Conservation (phyloP, 1,140 invertebrate genomes). For the Drosophila prosaltans region DNA sequence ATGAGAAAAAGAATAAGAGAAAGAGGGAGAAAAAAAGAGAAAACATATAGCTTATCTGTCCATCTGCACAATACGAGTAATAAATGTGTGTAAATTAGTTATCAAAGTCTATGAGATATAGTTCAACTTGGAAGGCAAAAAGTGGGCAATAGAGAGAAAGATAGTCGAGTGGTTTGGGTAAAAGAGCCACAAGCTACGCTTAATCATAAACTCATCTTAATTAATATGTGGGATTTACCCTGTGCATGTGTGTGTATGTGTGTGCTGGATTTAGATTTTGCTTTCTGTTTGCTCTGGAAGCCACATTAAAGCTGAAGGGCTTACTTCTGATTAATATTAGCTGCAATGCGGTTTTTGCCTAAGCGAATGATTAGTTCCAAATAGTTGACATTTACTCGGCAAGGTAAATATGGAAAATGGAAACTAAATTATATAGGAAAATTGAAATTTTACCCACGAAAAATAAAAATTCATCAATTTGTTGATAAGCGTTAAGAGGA, state of each 20-base stretch:
- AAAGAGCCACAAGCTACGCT: constrained; percentile 38
- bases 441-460: neutral
- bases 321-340: constrained; percentile 52
- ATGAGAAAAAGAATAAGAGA: neutral
- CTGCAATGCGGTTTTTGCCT: constrained; percentile 16
- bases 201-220: constrained; percentile 75
- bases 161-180: too few species aligned
- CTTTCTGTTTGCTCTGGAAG: constrained; percentile 8
- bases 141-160: constrained; percentile 18
- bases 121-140: neutral
- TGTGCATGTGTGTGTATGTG: neutral
- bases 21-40: neutral
- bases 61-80: constrained; percentile 67
- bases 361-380: constrained; percentile 1
- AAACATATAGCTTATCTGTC: constrained; percentile 51
- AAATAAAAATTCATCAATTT: neutral
- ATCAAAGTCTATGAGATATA: constrained; percentile 38
- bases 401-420: neutral
- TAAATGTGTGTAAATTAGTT: constrained; percentile 78
- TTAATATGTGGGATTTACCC: constrained; percentile 58
- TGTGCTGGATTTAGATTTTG: neutral
- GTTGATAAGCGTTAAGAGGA: neutral
- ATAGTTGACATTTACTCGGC: neutral
- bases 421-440: neutral
- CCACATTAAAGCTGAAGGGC: constrained; percentile 50